A percentile compares a stretch with the other conserved stretches of the same genome.
These are phyloP conservation scores for Drosophila peninsularis DNA, from an alignment of 2,888 invertebrate species.

Conservation along the genomic window DNA sequence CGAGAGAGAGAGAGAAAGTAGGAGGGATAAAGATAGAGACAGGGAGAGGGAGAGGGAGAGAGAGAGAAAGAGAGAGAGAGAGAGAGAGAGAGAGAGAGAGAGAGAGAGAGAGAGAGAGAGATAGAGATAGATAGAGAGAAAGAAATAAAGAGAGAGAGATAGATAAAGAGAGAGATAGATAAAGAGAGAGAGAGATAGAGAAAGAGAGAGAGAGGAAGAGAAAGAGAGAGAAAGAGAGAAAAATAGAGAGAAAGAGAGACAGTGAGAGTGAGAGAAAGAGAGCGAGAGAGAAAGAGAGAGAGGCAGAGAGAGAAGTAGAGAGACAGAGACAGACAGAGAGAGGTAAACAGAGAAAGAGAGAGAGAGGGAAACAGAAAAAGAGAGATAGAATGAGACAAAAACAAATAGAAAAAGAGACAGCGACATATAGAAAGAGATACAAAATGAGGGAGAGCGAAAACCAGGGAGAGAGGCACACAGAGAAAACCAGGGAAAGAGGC, in stretches of 20 bases:
- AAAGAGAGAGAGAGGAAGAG: background rate
- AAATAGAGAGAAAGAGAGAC: background rate
- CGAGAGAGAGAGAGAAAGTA: background rate
- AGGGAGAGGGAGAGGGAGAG: background rate
- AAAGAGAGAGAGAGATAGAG: background rate
- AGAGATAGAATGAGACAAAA: background rate
- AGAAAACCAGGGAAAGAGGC: background rate
- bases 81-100: background rate
- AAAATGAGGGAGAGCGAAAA: background rate
- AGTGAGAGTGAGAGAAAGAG: background rate
- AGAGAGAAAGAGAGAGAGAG: background rate
- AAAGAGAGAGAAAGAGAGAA: background rate
- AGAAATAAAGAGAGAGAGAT: background rate
- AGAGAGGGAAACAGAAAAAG: background rate
- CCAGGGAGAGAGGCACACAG: background rate
- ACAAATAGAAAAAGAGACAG: background rate
- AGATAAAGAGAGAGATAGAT: background rate
- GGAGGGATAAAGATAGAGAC: background rate
- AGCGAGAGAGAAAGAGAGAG: background rate
- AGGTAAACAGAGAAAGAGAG: accelerated
- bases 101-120: no score
- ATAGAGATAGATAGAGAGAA: background rate
- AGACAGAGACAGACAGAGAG: background rate
- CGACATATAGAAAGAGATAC: background rate
- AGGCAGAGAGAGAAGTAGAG: background rate